Conservation (phyloP, 2,113 vertebrate species). For the Orycteropus afer region DNA sequence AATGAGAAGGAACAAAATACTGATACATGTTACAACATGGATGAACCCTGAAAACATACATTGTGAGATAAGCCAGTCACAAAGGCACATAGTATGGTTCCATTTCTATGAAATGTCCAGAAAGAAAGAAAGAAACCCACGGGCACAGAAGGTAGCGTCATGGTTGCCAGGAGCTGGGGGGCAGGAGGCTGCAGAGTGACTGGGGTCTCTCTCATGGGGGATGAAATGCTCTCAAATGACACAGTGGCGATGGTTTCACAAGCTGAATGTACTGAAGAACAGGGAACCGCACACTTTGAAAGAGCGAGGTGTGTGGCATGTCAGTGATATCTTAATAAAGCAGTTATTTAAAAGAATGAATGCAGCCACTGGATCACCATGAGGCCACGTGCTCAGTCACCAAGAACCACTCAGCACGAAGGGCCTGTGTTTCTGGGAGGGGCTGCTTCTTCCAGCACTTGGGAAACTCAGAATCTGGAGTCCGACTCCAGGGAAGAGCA, state of each 20-base stretch:
- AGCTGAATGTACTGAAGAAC: background rate
- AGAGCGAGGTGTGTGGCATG: background rate
- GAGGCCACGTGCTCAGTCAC: background rate
- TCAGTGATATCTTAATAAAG: background rate
- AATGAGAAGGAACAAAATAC: background rate
- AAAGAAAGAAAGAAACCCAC: background rate
- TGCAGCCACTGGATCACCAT: background rate
- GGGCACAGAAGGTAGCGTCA: background rate
- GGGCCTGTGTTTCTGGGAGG: background rate
- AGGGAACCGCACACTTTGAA: background rate
- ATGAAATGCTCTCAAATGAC: slow-evolving; percentile 2
- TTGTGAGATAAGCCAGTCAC: too few species aligned
- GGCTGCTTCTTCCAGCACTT: background rate
- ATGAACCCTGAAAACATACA: background rate
- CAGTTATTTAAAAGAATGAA: background rate
- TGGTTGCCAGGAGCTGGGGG: background rate
- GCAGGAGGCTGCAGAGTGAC: background rate
- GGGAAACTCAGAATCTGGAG: background rate
- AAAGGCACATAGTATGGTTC: background rate
- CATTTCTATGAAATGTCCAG: background rate
- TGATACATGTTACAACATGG: background rate
- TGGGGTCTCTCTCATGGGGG: background rate
- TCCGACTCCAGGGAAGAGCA: background rate
- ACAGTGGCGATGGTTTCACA: background rate
- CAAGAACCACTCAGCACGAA: background rate